Base-by-base conservation (phyloP, 2,888 invertebrate genomes). In the Geotrupes spiniger region DNA sequence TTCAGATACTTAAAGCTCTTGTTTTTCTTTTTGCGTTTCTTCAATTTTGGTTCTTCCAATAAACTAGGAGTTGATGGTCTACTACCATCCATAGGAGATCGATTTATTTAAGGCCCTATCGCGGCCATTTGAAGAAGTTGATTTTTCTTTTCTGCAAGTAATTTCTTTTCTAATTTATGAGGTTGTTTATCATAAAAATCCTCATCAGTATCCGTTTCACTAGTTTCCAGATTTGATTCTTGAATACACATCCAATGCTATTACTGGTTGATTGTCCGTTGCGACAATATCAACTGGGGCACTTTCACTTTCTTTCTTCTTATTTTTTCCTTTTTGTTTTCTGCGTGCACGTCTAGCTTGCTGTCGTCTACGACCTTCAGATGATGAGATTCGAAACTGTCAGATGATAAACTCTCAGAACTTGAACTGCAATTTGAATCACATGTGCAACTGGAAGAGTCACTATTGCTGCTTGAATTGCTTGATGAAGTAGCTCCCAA, bases 101-200 rank as follows among this genome's bases (percentile, higher is more conserved):
- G 81, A 41, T 77, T 80, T 43, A 79, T 79, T 9, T 80, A 78
- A 0, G 84, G 81, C 1, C 81, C 81, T 4, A 81, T 78, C 1
- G 82, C 79, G 1, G 85, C 82, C 21, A 82, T 69, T 41, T 80
- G 72, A 65, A 86, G 68, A 43, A 87, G 66, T 55, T 85, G 84
- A 58, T 84, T 85, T 2, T 87, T 80, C 68, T 89, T 90, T 63
- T 89, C 87, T 8, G 83, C 84, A 38, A 88, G 69, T 43, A 88
- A 60, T 66, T 88, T 87, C 56, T 79, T 85, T 1, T 87, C 88
- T 51, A 86, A 70, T 62, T 78, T 79, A 61, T 89, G 88, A 0
- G 91, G 91, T 70, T 89, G 82, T 61, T 88, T 82, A 66, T 92
- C 91, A 66, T 91, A 92, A 70, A 91, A 91, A 59, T 91, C 91